Evolutionary conservation across 2,888 invertebrate genomes (phyloP).

Genomic region (Rugalucina vietnamica): DNA sequence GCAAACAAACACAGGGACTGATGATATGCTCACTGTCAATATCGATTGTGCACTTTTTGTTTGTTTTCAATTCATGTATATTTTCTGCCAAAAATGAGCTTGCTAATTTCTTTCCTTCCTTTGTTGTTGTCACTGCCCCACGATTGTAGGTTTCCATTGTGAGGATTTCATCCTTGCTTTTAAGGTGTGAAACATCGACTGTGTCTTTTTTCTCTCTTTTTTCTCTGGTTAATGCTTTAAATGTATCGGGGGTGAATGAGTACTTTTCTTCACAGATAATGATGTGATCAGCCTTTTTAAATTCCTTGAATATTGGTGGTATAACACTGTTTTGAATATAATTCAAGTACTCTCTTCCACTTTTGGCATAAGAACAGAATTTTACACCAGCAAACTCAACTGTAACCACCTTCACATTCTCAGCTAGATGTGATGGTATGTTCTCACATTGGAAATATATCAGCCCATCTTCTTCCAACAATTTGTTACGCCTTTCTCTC

Average conservation of each 20-base stretch:
- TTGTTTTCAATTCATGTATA: not conserved
- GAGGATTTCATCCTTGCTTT: not conserved
- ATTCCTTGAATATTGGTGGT: not conserved
- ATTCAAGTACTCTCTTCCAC: not conserved
- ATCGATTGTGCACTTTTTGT: not conserved
- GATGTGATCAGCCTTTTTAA: not conserved
- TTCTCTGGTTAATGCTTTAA: not conserved
- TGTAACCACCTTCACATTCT: not conserved
- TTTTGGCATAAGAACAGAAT: not conserved
- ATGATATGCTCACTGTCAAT: not conserved
- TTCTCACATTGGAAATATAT: not conserved
- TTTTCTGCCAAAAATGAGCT: not conserved
- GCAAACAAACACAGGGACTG: not conserved
- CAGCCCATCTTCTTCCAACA: not conserved
- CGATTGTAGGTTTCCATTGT: not conserved
- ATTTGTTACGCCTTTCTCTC: not conserved
- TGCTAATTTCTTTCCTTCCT: not conserved
- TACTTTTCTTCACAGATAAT: not conserved
- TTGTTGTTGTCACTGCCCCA: not conserved
- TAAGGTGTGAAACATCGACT: not conserved
- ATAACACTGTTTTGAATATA: not conserved
- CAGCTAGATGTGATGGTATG: not conserved
- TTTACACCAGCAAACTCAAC: slow-evolving; percentile 1
- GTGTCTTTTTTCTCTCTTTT: not conserved
- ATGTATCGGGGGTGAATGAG: not conserved